Conservation (phyloP, 2,888 invertebrate species). For the Biston betularia region DNA sequence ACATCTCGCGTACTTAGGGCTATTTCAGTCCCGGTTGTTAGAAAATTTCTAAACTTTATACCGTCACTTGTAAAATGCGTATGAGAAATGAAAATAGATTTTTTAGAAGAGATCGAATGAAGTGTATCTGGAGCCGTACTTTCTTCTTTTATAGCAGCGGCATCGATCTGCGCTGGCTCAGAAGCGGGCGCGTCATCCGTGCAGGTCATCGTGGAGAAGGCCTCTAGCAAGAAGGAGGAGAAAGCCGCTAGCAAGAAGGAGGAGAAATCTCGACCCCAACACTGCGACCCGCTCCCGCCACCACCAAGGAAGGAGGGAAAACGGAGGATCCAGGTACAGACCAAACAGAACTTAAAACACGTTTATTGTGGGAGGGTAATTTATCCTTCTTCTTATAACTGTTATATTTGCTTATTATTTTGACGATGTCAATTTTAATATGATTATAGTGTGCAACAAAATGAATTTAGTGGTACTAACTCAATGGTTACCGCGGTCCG, state of each 20-base stretch:
- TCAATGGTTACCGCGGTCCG: no score
- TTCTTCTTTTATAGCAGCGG: conserved; percentile 61
- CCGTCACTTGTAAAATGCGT: no score
- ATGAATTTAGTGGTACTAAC: no score
- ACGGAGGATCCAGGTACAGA: conserved; percentile 64
- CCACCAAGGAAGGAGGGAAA: conserved; percentile 75
- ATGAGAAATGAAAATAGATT: neutral
- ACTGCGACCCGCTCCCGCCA: conserved; percentile 80
- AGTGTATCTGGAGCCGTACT: conserved; percentile 37
- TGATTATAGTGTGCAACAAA: no score
- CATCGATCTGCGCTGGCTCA: conserved; percentile 73
- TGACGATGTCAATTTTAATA: no score
- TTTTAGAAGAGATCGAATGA: neutral
- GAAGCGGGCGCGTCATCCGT: conserved; percentile 70
- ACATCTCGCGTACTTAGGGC: neutral
- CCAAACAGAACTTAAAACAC: neutral
- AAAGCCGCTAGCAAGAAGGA: conserved; percentile 50
- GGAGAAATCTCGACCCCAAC: conserved; percentile 65
- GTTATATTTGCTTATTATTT: no score
- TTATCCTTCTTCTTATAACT: no score
- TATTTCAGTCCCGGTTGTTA: neutral
- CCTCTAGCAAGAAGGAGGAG: conserved; percentile 57
- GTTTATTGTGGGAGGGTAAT: no score
- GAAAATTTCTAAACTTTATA: neutral
- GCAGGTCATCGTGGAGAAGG: conserved; percentile 66